A percentile compares a stretch with the other conserved stretches of the same genome.
These are phyloP conservation scores for Lepidocyrtoides sp. DNA, from an alignment of 2,888 invertebrate genomes.

Conservation along the genomic window DNA sequence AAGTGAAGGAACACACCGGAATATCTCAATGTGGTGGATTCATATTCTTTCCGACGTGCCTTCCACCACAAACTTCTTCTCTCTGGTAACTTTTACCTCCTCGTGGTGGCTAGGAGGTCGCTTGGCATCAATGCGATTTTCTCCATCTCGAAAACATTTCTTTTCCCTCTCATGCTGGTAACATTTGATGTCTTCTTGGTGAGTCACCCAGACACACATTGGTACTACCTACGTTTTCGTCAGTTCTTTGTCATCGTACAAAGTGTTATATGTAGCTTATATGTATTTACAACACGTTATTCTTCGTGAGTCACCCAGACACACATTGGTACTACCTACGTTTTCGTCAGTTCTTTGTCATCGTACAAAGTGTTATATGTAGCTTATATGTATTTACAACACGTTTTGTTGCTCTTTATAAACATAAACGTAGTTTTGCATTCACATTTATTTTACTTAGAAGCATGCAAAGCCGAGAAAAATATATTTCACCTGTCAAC, in stretches of 20 bases:
- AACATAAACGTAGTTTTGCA: background rate
- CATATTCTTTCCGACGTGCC: constrained; percentile 54
- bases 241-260: too few species aligned
- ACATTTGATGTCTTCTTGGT: background rate
- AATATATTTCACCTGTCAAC: background rate
- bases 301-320: background rate
- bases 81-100: constrained; percentile 22
- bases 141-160: background rate
- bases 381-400: background rate
- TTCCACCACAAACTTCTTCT: constrained; percentile 49
- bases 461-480: background rate
- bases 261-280: too few species aligned
- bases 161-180: background rate
- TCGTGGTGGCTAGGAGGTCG: constrained; percentile 40
- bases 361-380: too few species aligned
- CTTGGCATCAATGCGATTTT: constrained; percentile 56
- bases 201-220: background rate
- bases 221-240: background rate
- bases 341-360: too few species aligned
- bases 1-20: constrained; percentile 34
- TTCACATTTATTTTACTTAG: background rate
- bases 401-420: background rate
- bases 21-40: constrained; percentile 27
- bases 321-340: background rate
- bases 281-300: too few species aligned